Evolutionary conservation across 2,113 vertebrate genomes (phyloP), one percentile per base, ranked within the genome.

Genomic region (Nipponia nippon): DNA sequence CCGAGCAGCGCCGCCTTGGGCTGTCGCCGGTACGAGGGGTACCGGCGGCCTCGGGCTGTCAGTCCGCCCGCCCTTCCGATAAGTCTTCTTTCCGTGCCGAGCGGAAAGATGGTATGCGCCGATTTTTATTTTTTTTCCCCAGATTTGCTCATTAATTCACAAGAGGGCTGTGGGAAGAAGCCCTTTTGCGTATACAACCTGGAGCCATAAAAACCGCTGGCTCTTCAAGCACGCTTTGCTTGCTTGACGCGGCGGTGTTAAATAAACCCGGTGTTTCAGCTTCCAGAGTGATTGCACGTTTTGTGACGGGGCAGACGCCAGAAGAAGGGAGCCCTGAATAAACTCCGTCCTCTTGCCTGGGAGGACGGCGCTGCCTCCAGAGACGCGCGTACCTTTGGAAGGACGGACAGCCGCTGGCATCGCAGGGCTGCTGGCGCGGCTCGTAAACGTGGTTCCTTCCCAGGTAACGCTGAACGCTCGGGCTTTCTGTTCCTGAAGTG

Each of bases 381-480:
- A 61, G 38, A 30, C 3, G 7, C 19, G 2, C 5, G 2, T 5
- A 1, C 76, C n/a, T 34, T 18, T 19, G 3, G 2, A 26, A 34
- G 47, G 77, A 52, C 6, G 8, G 20, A 14, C 26, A 30, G 34
- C 46, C 27, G 67, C 67, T 47, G 23, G 25, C 9, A 6, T 11
- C 9, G 4, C 32, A 13, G 59, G 36, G 59, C 27, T 18, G 12
- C 12, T 2, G 5, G 21, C 46, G 32, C 1, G 4, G 16, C 9
- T 52, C 36, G 40, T 18, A 15, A 25, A 27, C 2, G 47, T 9
- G 29, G 13, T 21, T 14, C 20, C 22, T 30, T 34, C 29, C 59
- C 47, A 40, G 22, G 76, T 32, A 20, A 20, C 6, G 15, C 36
- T 3, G 3, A 40, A 26, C 1, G 1, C 36, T 40, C 14, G 29